These are phyloP conservation scores for Phrynosoma platyrhinos DNA, from an alignment of 2,113 vertebrate species.

Conservation along the genomic window DNA sequence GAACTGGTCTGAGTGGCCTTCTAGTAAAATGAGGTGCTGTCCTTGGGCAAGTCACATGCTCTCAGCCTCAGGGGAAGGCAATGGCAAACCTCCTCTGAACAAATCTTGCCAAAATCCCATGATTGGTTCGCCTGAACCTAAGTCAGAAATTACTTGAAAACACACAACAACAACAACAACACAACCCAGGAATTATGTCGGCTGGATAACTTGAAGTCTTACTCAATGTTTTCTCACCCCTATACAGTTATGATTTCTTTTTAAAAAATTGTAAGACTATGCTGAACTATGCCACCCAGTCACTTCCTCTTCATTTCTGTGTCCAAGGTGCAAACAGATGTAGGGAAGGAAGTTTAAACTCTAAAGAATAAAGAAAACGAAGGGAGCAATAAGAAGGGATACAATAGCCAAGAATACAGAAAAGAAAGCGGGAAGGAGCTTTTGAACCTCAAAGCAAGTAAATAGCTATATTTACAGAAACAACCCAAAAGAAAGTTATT, in stretches of 20 bases:
- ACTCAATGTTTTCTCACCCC: not conserved
- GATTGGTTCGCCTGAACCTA: no score
- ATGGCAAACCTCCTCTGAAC: no score
- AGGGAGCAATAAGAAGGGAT: not conserved
- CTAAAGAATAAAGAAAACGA: not conserved
- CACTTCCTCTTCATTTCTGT: not conserved
- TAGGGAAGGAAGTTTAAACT: not conserved
- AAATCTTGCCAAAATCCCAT: no score
- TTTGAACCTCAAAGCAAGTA: no score
- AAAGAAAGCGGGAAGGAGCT: not conserved
- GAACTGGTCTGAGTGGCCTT: not conserved
- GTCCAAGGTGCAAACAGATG: not conserved
- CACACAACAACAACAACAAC: no score
- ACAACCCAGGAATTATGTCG: not conserved
- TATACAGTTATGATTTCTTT: not conserved
- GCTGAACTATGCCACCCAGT: not conserved
- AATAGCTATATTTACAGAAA: not conserved
- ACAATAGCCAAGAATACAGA: not conserved
- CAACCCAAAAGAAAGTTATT: not conserved
- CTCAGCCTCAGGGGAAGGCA: no score
- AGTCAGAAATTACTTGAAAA: no score
- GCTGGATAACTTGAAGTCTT: not conserved
- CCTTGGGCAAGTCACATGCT: no score
- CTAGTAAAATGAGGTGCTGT: not conserved
- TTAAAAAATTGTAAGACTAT: not conserved